A percentile compares a stretch with the other conserved stretches of the same genome.
phyloP scores from a whole-genome alignment of 2,797 vertebrate genomes.

The Helostoma temminkii region DNA sequence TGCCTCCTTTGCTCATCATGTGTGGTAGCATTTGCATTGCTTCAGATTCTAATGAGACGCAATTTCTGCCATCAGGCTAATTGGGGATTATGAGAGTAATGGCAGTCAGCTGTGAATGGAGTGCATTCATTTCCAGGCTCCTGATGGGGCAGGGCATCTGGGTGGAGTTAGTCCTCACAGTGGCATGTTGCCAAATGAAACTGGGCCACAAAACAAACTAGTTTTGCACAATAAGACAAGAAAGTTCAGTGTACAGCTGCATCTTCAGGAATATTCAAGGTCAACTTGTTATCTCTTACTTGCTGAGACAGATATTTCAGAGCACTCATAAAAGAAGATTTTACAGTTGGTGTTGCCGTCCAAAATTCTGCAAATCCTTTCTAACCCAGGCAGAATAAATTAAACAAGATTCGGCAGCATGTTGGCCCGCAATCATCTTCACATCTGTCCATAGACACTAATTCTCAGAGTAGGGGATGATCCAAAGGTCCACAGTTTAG shows the following conservation, averaged over 20 bases:
- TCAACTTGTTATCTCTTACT: conserved; percentile 1
- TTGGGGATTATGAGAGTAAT: conserved; percentile 47
- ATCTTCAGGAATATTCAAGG: conserved; percentile 4
- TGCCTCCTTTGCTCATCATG: conserved; percentile 23
- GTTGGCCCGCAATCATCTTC: background rate
- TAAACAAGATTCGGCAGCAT: conserved; percentile 2
- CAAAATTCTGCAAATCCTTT: conserved; percentile 11
- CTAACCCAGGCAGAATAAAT: conserved; percentile 21
- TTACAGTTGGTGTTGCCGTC: conserved; percentile 18
- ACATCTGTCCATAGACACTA: conserved; percentile 12
- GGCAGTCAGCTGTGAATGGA: conserved; percentile 54
- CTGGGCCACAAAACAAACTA: conserved; percentile 33
- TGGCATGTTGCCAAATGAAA: conserved; percentile 8
- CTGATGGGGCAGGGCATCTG: conserved; percentile 12
- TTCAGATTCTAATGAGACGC: conserved; percentile 34
- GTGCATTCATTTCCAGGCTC: background rate
- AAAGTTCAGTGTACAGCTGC: conserved; percentile 17
- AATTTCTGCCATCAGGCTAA: conserved; percentile 44
- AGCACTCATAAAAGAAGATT: conserved; percentile 13
- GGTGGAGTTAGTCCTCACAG: conserved; percentile 4
- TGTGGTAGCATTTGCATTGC: conserved; percentile 22
- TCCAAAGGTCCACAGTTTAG: conserved; percentile 32
- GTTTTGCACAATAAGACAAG: conserved; percentile 32
- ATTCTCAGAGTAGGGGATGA: conserved; percentile 2
- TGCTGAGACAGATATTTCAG: conserved; percentile 6